Evolutionary conservation across 2,797 vertebrate species (phyloP).

Genomic region (Epinephelus awoara): DNA sequence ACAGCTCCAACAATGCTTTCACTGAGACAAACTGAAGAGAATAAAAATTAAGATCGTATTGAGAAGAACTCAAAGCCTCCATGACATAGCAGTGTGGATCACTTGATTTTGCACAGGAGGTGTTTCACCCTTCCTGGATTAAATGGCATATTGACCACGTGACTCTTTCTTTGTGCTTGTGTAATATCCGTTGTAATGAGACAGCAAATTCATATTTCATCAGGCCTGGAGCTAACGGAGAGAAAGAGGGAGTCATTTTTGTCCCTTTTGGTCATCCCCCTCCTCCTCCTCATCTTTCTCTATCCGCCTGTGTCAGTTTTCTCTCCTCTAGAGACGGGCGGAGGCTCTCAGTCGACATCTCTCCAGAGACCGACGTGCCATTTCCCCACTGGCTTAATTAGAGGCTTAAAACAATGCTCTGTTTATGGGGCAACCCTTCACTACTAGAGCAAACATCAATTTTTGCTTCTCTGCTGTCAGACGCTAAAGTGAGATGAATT

Average conservation of each 20-base stretch:
- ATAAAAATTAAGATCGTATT: slow-evolving; percentile 44
- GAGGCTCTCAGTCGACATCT: slow-evolving; percentile 33
- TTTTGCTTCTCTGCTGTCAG: slow-evolving; percentile 65
- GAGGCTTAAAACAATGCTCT: slow-evolving; percentile 70
- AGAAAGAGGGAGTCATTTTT: slow-evolving; percentile 36
- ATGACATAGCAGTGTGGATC: slow-evolving; percentile 3
- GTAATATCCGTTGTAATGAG: slow-evolving; percentile 60
- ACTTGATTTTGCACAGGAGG: slow-evolving; percentile 17
- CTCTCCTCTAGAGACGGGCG: slow-evolving; percentile 37
- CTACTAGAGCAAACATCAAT: slow-evolving; percentile 69
- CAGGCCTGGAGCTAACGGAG: slow-evolving; percentile 49
- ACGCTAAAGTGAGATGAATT: slow-evolving; percentile 78
- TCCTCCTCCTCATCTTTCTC: slow-evolving; percentile 28
- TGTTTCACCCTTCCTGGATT: slow-evolving; percentile 20
- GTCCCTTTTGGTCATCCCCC: slow-evolving; percentile 50
- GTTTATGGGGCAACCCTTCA: slow-evolving; percentile 62
- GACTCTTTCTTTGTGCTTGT: slow-evolving; percentile 41
- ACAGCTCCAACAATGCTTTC: slow-evolving; percentile 10
- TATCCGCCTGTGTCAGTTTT: slow-evolving; percentile 38
- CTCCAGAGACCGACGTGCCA: slow-evolving; percentile 34
- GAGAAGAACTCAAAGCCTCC: neutral
- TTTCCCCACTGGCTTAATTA: slow-evolving; percentile 78
- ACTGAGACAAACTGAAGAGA: slow-evolving; percentile 36
- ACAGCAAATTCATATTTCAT: slow-evolving; percentile 54
- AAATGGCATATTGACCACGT: slow-evolving; percentile 19